phyloP scores from a whole-genome alignment of 2,113 vertebrate species.

The Pterocles burchelli region DNA sequence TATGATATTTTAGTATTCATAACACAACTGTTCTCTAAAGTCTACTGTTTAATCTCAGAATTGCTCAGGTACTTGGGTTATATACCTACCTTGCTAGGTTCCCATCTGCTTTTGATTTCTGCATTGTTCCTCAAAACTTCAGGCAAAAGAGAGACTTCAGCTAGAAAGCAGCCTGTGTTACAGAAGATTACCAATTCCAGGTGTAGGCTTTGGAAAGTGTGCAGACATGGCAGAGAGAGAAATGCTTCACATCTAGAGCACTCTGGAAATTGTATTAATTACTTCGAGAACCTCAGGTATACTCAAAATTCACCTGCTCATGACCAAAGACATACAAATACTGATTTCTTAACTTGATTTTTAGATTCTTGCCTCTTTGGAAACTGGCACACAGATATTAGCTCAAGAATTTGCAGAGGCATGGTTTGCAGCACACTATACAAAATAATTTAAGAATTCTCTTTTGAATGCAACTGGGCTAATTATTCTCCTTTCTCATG shows the following conservation, averaged over 20 bases:
- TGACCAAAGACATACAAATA: not conserved
- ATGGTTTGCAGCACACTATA: not conserved
- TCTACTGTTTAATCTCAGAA: not conserved
- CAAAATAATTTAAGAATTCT: not conserved
- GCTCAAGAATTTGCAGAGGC: not conserved
- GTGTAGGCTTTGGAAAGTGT: accelerated
- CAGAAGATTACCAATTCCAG: not conserved
- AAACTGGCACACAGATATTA: not conserved
- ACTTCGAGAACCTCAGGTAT: not conserved
- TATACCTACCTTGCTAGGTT: not conserved
- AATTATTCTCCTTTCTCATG: not conserved
- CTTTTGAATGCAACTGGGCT: not conserved
- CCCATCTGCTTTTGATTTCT: not conserved
- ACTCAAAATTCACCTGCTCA: not conserved
- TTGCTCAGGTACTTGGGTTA: not conserved
- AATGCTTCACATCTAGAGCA: not conserved
- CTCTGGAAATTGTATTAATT: accelerated
- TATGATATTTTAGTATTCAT: not conserved
- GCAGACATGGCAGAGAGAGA: accelerated
- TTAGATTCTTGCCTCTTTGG: not conserved
- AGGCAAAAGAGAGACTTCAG: not conserved
- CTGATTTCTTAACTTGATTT: not conserved
- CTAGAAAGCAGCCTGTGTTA: not conserved
- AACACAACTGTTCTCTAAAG: not conserved
- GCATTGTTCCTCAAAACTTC: not conserved